Conservation (phyloP, 2,113 vertebrate genomes). For the Columba janthina region DNA sequence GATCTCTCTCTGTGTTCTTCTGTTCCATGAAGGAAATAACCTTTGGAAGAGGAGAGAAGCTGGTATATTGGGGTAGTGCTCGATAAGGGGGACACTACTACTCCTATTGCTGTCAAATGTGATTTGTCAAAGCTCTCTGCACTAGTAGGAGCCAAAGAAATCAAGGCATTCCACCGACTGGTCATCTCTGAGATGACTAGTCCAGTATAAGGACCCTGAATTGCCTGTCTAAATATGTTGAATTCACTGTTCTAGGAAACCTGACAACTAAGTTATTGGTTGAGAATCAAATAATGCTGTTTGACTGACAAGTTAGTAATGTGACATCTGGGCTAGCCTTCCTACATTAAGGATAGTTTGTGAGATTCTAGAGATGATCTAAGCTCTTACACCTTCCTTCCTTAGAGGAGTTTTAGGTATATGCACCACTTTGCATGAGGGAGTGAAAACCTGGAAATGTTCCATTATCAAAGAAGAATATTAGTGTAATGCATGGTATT, state of each 20-base stretch:
- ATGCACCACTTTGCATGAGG: not conserved
- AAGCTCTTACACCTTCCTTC: not conserved
- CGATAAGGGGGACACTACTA: not conserved
- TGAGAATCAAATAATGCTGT: not conserved
- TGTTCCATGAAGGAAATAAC: not conserved
- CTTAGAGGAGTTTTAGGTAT: not conserved
- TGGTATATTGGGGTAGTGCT: not conserved
- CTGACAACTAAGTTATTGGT: not conserved
- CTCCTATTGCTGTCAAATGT: not conserved
- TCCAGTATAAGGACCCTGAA: not conserved
- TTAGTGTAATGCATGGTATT: not conserved
- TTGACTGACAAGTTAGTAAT: not conserved
- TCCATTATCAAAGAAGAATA: not conserved
- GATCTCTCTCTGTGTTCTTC: not conserved
- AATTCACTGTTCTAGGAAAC: not conserved
- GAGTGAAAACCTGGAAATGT: not conserved
- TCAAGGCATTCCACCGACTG: not conserved
- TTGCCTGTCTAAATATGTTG: not conserved
- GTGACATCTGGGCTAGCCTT: not conserved
- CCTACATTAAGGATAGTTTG: not conserved
- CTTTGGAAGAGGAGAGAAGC: not conserved
- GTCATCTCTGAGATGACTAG: not conserved
- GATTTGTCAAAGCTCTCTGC: not conserved
- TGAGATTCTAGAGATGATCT: not conserved
- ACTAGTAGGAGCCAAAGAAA: not conserved